Evolutionary conservation across 2,888 invertebrate genomes (phyloP).

Genomic region (Spisula solida): DNA sequence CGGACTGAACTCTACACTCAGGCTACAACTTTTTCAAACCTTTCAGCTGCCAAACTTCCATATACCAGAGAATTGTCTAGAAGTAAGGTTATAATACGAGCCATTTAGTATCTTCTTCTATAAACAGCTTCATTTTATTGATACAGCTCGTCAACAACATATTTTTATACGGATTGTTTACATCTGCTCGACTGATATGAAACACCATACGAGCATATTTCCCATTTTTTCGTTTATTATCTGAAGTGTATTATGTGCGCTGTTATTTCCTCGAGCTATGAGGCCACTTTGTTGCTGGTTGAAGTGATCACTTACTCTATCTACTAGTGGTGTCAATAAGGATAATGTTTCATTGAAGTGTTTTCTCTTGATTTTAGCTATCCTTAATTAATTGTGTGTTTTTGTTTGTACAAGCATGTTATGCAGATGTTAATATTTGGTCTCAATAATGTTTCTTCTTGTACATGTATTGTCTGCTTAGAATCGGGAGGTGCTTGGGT

Average conservation of each 20-base stretch:
- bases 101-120: background rate
- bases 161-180: background rate
- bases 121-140: background rate
- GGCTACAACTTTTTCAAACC: too few species aligned
- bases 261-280: background rate
- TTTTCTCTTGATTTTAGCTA: background rate
- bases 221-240: background rate
- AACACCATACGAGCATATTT: background rate
- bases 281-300: background rate
- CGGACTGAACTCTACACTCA: too few species aligned
- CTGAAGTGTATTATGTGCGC: background rate
- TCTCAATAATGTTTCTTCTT: background rate
- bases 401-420: background rate
- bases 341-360: background rate
- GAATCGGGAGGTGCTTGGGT: background rate
- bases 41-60: too few species aligned
- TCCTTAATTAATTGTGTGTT: background rate
- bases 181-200: background rate
- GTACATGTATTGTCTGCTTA: background rate
- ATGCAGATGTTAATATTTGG: background rate
- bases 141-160: background rate
- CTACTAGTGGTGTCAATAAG: background rate
- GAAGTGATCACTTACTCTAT: background rate
- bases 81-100: too few species aligned
- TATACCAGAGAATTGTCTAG: background rate